Conservation (phyloP, 1,140 invertebrate genomes). For the Piezodorus guildinii region DNA sequence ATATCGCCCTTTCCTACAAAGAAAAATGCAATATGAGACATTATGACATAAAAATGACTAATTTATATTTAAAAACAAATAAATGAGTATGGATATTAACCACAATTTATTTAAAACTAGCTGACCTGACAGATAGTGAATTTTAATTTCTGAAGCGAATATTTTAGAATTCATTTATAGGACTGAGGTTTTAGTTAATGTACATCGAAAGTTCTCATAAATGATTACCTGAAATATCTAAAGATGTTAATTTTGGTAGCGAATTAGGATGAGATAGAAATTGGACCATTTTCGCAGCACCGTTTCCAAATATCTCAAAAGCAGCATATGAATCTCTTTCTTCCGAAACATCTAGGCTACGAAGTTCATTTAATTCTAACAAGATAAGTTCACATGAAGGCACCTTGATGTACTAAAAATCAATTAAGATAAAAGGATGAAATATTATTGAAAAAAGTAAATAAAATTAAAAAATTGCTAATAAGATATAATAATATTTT, state of each 20-base stretch:
- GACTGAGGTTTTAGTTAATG: too few relatives aligned
- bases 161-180: background rate
- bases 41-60: too few relatives aligned
- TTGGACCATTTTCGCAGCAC: slow-evolving; percentile 38
- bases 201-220: too few relatives aligned
- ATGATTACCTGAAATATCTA: slow-evolving; percentile 54
- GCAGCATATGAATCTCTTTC: slow-evolving; percentile 40
- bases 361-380: slow-evolving; percentile 44
- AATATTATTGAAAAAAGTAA: background rate
- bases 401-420: slow-evolving; percentile 31
- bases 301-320: slow-evolving; percentile 37
- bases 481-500: too few relatives aligned
- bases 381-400: slow-evolving; percentile 40
- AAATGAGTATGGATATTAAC: too few relatives aligned
- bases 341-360: slow-evolving; percentile 53
- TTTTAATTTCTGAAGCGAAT: background rate
- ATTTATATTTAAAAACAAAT: too few relatives aligned
- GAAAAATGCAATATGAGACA: background rate
- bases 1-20: slow-evolving; percentile 43
- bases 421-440: background rate
- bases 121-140: background rate
- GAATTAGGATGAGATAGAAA: slow-evolving; percentile 38
- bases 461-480: background rate
- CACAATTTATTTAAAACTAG: background rate
- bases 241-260: slow-evolving; percentile 47